phyloP scores from a whole-genome alignment of 2,113 vertebrate species.

The Antechinus stuartii region DNA sequence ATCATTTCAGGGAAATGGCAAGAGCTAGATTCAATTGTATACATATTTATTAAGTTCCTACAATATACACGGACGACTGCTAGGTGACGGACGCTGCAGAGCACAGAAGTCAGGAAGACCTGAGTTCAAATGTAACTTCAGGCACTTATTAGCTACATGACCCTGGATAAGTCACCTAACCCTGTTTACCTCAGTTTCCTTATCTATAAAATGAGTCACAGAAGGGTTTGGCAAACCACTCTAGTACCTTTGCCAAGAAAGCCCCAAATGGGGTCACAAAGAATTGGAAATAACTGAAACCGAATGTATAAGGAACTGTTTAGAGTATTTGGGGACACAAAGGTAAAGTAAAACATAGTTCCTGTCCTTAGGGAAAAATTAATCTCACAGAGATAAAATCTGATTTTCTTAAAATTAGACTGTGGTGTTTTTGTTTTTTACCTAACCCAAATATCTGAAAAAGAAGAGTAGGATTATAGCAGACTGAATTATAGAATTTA shows the following conservation, averaged over 20 bases:
- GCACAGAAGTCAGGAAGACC: not conserved
- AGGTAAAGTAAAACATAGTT: not conserved
- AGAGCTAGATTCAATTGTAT: not conserved
- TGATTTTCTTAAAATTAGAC: constrained; percentile 46
- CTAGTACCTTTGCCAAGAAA: not conserved
- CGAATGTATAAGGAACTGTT: not conserved
- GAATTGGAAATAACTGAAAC: not conserved
- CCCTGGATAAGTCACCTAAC: not conserved
- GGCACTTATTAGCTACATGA: not conserved
- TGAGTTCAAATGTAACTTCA: not conserved
- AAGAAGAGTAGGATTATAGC: not conserved
- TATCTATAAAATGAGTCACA: not conserved
- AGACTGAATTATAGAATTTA: constrained; percentile 16
- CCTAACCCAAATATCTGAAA: constrained; percentile 29
- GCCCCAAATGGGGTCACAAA: not conserved
- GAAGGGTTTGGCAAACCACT: not conserved
- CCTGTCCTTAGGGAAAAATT: not conserved
- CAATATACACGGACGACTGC: not conserved
- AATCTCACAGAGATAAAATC: constrained; percentile 24
- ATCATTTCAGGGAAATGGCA: constrained; percentile 30
- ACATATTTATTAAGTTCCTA: not conserved
- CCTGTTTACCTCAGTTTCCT: not conserved
- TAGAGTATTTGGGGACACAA: not conserved
- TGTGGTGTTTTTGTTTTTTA: constrained; percentile 46
- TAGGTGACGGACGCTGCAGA: no score